Conservation (phyloP, 2,113 vertebrate genomes). For the Astur gentilis region DNA sequence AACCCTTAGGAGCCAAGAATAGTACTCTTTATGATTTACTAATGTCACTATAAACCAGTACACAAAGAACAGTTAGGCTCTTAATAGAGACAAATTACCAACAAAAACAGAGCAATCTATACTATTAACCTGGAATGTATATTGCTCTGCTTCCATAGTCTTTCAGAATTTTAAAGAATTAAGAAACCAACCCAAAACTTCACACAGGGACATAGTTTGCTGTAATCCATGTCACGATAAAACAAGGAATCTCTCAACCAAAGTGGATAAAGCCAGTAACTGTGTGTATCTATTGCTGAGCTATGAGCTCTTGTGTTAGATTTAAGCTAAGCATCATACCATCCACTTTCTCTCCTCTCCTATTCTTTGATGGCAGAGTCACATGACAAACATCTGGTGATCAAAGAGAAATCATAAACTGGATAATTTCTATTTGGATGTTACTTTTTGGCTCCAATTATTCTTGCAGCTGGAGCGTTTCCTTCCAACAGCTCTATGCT, state of each 20-base stretch:
- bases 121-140: background rate
- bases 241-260: background rate
- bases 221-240: background rate
- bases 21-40: background rate
- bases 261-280: background rate
- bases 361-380: background rate
- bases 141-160: background rate
- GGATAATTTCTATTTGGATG: slow-evolving; percentile 25
- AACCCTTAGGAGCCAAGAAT: background rate
- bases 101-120: background rate
- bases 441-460: slow-evolving; percentile 40
- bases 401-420: slow-evolving; percentile 28
- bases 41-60: background rate
- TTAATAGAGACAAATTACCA: background rate
- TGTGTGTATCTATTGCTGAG: background rate
- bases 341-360: background rate
- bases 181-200: background rate
- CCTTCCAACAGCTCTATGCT: background rate
- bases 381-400: slow-evolving; percentile 45
- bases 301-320: background rate
- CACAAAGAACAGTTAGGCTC: background rate
- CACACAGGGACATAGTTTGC: background rate
- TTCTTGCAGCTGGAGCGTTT: slow-evolving; percentile 34
- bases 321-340: background rate
- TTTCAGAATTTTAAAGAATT: background rate